Base-by-base conservation (phyloP, 2,888 invertebrate genomes). In the Melipona bicolor region DNA sequence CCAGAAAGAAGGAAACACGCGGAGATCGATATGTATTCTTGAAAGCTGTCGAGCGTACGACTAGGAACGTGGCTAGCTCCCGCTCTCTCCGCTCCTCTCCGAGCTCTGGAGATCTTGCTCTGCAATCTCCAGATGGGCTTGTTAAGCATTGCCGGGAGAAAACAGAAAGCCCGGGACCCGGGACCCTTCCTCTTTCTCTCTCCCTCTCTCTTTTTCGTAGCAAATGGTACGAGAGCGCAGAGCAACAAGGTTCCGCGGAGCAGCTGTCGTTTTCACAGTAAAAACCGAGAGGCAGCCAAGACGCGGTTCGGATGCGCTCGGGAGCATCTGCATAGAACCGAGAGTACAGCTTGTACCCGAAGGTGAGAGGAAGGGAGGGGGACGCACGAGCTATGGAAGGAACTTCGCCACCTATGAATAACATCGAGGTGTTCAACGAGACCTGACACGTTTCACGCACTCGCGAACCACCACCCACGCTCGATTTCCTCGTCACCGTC, bases 101-200 rank as follows among this genome's bases (percentile, higher is more conserved):
- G n/a, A 49, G 71, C 24, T 32, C 32, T 32, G 56, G 50, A 68
- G 56, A 24, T 11, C 36, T 36, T 9, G 36, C 36, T 36, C 9
- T 9, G 67, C 75, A 82, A 88, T 86, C 79, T 84, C 88, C 88
- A 88, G 86, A 88, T 88, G 88, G 81, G 84, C 85, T 88, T 59
- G 87, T 88, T 88, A 88, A 81, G 65, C 68, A 65, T 59, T 36
- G 77, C 64, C 78, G 76, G 62, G 59, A 54, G 71, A 81, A 77
- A 83, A 83, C 85, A 9, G 36, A 36, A 79, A 76, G 76, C 82
- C 68, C n/a, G 9, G 76, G 79, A 59, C 77, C 77, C 36, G 36
- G 36, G 36, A 36, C 36, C 36, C 36, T 36, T 36, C 36, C 36
- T 9, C 36, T 36, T 9, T 36, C 36, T 36, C 36, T 36, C 36